Base-by-base conservation (phyloP, 2,888 invertebrate species). In the Phytoseiulus persimilis region DNA sequence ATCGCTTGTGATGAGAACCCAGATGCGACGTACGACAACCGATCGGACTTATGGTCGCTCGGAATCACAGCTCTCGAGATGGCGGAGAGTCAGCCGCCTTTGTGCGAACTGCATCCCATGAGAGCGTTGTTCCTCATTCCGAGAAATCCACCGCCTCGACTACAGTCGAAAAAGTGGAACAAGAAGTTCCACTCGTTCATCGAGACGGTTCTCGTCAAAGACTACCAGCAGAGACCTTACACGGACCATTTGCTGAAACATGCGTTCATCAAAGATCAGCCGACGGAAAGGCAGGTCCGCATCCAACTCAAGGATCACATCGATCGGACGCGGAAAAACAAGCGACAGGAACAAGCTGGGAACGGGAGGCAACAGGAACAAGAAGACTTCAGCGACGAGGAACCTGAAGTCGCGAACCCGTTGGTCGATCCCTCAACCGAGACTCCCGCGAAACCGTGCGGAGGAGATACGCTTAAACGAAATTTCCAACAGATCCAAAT, bases 1-100 rank as follows among this genome's bases (percentile, higher is more conserved):
- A 99, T 99, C 92, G 99, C 99, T 90, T 99, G 99, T 93, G 99
- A 99, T 94, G 99, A 99, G 94, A 99, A 99, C 94, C 98, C 98
- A 89, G 99, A 99, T 93, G 99, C 99, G 90, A 99, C 99, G 32
- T 99, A 99, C 93, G 99, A 99, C 94, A 98, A 98, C 94, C 95
- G 91, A 92, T 94, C 94, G 92, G 94, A 94, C 92, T 92, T 94
- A 89, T 94, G 94, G 94, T 94, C 94, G n/a, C 92, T 94, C 90
- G 94, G 99, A 92, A 99, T 99, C 92, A 99, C 99, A 90, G 98
- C 99, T 90, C 94, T 99, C 91, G 99, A 99, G 94, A 99, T 99
- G 99, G 99, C 99, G 90, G 99, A 99, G 94, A 98, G 98, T 92
- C 98, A 98, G 94, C 99, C 99, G 91, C 98, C 99, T 83, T 95